Conservation (phyloP, 2,113 vertebrate species). For the Salvelinus fontinalis region DNA sequence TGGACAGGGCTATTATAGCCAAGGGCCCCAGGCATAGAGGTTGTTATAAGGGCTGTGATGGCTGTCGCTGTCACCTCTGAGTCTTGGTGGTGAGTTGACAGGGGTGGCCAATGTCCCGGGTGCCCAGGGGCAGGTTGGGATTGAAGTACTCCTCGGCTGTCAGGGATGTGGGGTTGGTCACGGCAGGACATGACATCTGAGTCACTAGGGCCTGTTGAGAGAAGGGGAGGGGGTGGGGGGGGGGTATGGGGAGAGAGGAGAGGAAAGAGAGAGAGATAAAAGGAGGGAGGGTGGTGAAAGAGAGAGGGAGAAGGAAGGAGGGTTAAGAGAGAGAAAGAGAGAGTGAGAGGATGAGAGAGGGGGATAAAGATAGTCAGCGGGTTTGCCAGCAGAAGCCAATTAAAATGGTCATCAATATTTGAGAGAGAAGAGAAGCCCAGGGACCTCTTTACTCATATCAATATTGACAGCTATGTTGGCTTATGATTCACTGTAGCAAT, state of each 20-base stretch:
- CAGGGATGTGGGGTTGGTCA: slow-evolving; percentile 88
- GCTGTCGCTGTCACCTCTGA: slow-evolving; percentile 82
- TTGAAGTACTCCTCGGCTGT: slow-evolving; percentile 98
- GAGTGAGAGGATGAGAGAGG: not conserved
- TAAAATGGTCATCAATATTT: slow-evolving; percentile 44
- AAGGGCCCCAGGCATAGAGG: no score
- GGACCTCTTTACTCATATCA: not conserved
- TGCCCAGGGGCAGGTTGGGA: slow-evolving; percentile 80
- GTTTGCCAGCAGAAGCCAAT: slow-evolving; percentile 37
- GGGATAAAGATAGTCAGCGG: slow-evolving; percentile 23
- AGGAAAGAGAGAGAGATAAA: not conserved
- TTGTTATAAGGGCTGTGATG: no score
- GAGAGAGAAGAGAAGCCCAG: slow-evolving; percentile 28
- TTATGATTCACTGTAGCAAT: no score
- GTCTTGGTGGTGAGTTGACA: slow-evolving; percentile 98
- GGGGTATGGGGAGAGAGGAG: not conserved
- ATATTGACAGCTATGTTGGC: no score
- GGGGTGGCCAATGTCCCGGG: slow-evolving; percentile 90
- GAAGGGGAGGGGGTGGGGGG: not conserved
- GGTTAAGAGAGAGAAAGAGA: slow-evolving; percentile 4
- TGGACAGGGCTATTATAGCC: no score
- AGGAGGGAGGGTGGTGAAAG: not conserved
- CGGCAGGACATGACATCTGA: slow-evolving; percentile 83
- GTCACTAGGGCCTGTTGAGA: slow-evolving; percentile 84
- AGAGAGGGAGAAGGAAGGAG: not conserved